Conservation (phyloP, 2,888 invertebrate species). For the Amblyjoppa proteus region DNA sequence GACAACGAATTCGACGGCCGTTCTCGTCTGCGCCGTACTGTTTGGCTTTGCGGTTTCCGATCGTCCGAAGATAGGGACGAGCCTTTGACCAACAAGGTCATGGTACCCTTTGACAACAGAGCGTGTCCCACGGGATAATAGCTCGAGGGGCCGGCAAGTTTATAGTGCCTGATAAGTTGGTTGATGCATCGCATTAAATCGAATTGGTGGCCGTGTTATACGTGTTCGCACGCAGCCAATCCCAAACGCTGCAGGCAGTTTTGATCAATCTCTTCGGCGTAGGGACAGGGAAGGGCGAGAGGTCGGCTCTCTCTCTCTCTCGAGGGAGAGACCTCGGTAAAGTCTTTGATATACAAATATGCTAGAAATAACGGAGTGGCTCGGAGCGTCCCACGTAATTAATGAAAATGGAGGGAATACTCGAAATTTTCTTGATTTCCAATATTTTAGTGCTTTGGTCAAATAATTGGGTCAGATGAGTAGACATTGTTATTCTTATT, state of each 20-base stretch:
- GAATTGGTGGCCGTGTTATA: background rate
- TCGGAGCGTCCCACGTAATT: too few species aligned
- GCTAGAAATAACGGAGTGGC: too few species aligned
- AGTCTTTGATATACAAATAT: background rate
- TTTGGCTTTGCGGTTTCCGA: conserved; percentile 1
- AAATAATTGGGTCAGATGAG: too few species aligned
- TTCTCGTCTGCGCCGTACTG: background rate
- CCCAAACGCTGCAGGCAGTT: background rate
- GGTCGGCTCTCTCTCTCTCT: background rate
- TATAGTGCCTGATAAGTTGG: conserved; percentile 9
- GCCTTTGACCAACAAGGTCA: conserved; percentile 24
- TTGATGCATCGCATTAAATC: conserved; percentile 10
- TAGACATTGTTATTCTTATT: too few species aligned
- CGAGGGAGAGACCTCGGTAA: background rate
- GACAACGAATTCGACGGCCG: background rate
- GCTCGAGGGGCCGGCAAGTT: background rate
- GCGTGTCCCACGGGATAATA: background rate
- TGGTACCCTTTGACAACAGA: conserved; percentile 21
- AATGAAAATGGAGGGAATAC: background rate
- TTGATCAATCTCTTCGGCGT: background rate
- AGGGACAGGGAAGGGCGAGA: background rate
- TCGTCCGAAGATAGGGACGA: background rate
- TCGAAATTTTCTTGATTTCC: background rate
- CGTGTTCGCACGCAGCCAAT: background rate
- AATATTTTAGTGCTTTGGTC: background rate